Evolutionary conservation across 1,140 invertebrate species (phyloP).

Genomic region (Drosophila lacertosa): DNA sequence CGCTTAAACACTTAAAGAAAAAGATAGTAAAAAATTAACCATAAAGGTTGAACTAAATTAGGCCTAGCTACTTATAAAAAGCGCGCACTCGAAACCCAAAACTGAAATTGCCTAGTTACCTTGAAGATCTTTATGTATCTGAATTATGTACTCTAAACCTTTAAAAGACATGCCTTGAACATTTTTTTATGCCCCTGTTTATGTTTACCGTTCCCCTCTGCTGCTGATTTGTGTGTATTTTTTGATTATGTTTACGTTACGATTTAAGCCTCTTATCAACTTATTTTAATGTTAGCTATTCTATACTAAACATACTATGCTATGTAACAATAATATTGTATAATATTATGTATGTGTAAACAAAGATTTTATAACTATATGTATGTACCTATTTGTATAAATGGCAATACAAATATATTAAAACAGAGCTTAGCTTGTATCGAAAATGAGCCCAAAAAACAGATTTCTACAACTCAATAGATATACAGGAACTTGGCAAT

Average conservation of each 20-base stretch:
- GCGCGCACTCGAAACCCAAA: slow-evolving; percentile 52
- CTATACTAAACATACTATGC: slow-evolving; percentile 29
- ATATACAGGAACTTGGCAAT: slow-evolving; percentile 29
- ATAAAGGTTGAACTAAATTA: slow-evolving; percentile 51
- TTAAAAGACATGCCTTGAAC: slow-evolving; percentile 12
- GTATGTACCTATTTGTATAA: slow-evolving; percentile 49
- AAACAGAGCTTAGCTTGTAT: slow-evolving; percentile 18
- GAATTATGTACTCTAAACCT: slow-evolving; percentile 13
- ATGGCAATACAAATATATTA: slow-evolving; percentile 35
- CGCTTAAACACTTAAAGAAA: slow-evolving; percentile 13
- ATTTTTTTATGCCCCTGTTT: slow-evolving; percentile 5
- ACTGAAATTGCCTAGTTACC: slow-evolving; percentile 51
- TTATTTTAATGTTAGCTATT: slow-evolving; percentile 66
- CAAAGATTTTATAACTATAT: slow-evolving; percentile 74
- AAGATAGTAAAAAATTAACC: slow-evolving; percentile 1
- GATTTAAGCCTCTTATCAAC: slow-evolving; percentile 64
- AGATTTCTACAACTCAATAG: slow-evolving; percentile 25
- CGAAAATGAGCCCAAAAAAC: slow-evolving; percentile 19
- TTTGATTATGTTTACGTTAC: slow-evolving; percentile 59
- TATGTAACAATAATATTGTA: slow-evolving; percentile 59
- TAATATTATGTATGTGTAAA: slow-evolving; percentile 75
- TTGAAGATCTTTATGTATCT: slow-evolving; percentile 29
- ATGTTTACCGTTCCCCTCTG: slow-evolving; percentile 6
- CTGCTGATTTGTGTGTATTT: slow-evolving; percentile 41
- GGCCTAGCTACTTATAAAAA: slow-evolving; percentile 68